Conservation (phyloP, 1,140 invertebrate genomes). For the Whitmania pigra region DNA sequence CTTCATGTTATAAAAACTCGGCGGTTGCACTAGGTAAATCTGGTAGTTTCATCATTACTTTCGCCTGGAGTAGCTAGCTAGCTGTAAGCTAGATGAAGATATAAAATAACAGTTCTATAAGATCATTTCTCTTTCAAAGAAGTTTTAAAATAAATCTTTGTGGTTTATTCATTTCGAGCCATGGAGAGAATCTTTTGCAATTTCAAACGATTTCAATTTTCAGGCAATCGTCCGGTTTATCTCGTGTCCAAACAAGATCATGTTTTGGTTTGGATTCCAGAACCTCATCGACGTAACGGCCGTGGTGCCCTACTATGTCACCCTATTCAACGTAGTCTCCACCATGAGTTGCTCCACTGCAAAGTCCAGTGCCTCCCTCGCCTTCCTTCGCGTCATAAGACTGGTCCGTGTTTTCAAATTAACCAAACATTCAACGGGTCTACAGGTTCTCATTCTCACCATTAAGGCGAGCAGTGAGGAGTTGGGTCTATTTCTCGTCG, state of each 20-base stretch:
- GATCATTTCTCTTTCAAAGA: background rate
- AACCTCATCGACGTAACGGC: slow-evolving; percentile 46
- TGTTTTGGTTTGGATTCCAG: slow-evolving; percentile 45
- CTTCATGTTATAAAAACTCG: no score
- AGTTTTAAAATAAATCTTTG: background rate
- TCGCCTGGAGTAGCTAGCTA: no score
- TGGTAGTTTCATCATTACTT: no score
- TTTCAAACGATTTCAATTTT: slow-evolving; percentile 36
- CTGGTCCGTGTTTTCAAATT: slow-evolving; percentile 41
- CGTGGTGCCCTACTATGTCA: slow-evolving; percentile 45
- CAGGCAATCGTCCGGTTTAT: slow-evolving; percentile 43
- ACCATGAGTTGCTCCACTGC: slow-evolving; percentile 39
- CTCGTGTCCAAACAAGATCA: slow-evolving; percentile 41
- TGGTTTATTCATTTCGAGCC: slow-evolving; percentile 7
- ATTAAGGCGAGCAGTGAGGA: slow-evolving; percentile 42
- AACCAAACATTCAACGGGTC: slow-evolving; percentile 45
- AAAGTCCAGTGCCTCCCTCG: slow-evolving; percentile 37
- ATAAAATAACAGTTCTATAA: background rate
- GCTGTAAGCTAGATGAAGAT: background rate
- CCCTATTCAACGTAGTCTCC: slow-evolving; percentile 38
- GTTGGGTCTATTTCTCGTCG: slow-evolving; percentile 38
- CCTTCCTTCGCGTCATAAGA: slow-evolving; percentile 39
- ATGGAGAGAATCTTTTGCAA: slow-evolving; percentile 32
- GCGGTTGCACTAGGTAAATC: no score
- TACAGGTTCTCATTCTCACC: slow-evolving; percentile 45